Evolutionary conservation across 2,888 invertebrate genomes (phyloP), one percentile per base, ranked within the genome.

Genomic region (Drosophila nr. perissopoda): DNA sequence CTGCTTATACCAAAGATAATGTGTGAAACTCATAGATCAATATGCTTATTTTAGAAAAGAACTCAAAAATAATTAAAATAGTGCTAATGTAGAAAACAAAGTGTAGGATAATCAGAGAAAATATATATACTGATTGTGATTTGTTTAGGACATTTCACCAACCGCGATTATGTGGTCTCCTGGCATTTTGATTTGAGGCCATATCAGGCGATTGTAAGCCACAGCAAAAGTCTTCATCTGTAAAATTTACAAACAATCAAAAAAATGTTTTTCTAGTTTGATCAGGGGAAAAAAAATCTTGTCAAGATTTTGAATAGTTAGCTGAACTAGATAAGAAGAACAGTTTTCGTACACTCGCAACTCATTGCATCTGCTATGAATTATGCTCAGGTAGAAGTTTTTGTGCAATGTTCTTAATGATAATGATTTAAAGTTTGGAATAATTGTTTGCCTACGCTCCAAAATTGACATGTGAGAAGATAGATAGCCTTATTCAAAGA

Each of bases 201-300:
- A 94, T 95, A 94, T 96, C 96, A 92, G 96, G 97, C 92, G 96
- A 95, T 92, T 95, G 95, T 94, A 97, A 95, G 94, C 96, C 97
- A 95, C 97, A 97, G 95, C 97, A 97, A 95, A 97, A 96, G 95
- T 96, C 96, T 94, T 96, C 96, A 97, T 97, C 97, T 97, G 96
- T 94, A 96, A 92, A 88, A 91, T 81, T 69, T 79, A 79, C 65
- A 79, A 58, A 45, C n/a, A 21, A 57, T 31, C n/a, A 18, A 13
- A 6, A 27, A 4, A 27, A 8, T n/a, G 2, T 27, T 13, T 13
- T 21, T 25, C 33, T 18, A 34, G 3, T 45, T 13, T 7, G 13
- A 33, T 33, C n/a, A 53, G 5, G 5, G 18, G 16, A 10, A 31
- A 21, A 8, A 48, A 16, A 48, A 25, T 25, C 27, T 18, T 25